Percentiles rank a stretch among this genome's conserved stretches.
phyloP scores from a whole-genome alignment of 2,113 vertebrate genomes.

The Rhombomys opimus region DNA sequence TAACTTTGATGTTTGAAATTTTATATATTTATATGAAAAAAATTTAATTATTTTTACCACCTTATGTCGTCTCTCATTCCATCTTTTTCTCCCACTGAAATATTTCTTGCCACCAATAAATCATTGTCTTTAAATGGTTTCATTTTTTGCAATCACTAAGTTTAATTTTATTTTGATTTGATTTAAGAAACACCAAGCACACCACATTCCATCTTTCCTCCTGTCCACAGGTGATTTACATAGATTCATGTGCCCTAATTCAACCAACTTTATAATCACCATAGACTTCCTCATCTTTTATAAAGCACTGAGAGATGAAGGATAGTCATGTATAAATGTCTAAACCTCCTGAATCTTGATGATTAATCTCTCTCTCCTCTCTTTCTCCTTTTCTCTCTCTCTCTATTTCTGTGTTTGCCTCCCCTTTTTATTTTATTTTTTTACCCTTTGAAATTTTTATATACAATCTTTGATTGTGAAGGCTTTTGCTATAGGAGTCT shows the following conservation, averaged over 20 bases:
- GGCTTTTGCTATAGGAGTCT: not conserved
- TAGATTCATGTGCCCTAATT: not conserved
- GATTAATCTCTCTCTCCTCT: not conserved
- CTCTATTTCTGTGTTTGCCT: not conserved
- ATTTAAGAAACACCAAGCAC: not conserved
- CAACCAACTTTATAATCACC: not conserved
- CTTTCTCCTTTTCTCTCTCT: not conserved
- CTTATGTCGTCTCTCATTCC: not conserved
- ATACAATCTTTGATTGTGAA: not conserved
- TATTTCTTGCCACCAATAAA: not conserved
- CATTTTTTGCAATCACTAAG: not conserved
- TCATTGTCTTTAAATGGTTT: not conserved
- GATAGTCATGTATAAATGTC: not conserved
- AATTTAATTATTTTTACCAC: not conserved
- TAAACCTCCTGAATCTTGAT: not conserved
- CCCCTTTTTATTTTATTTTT: not conserved
- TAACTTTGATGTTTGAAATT: not conserved
- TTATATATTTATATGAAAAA: not conserved
- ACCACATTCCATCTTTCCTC: not conserved
- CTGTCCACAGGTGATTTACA: not conserved
- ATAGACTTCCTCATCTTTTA: not conserved
- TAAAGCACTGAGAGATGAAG: not conserved
- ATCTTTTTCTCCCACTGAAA: not conserved
- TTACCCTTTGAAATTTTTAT: not conserved
- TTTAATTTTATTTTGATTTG: not conserved